These are phyloP conservation scores for Lucilia cuprina DNA, from an alignment of 1,140 invertebrate genomes.

Conservation along the genomic window DNA sequence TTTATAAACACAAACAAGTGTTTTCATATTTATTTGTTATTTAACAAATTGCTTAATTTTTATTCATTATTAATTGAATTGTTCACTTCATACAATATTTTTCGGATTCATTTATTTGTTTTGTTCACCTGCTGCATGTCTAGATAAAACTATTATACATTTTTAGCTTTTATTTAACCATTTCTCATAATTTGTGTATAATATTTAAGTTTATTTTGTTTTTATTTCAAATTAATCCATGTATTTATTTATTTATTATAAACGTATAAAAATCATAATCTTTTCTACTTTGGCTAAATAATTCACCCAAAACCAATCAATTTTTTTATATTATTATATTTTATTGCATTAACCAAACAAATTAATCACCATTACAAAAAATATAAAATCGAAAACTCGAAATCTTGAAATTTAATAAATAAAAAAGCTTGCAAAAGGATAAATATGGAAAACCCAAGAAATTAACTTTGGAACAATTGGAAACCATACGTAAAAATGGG, in stretches of 20 bases:
- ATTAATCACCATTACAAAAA: constrained; percentile 31
- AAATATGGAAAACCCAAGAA: constrained; percentile 86
- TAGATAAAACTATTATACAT: neutral
- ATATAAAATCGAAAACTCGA: constrained; percentile 36
- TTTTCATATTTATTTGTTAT: neutral
- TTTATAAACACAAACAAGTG: neutral
- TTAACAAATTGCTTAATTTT: neutral
- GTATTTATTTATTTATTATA: too few species aligned
- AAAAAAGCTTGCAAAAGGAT: constrained; percentile 85
- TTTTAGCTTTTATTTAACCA: neutral
- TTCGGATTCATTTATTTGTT: neutral
- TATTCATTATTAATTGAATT: neutral
- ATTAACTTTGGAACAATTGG: constrained; percentile 85
- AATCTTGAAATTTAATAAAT: constrained; percentile 66
- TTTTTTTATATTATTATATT: neutral
- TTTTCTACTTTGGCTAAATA: neutral
- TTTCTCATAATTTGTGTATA: neutral
- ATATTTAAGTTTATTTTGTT: neutral
- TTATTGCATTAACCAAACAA: constrained; percentile 19
- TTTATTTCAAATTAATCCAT: neutral
- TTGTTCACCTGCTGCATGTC: neutral
- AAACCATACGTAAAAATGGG: constrained; percentile 83
- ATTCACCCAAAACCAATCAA: constrained; percentile 3
- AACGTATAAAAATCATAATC: neutral
- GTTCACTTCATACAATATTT: neutral